Evolutionary conservation across 1,140 invertebrate species (phyloP).

Genomic region (Pachyrhynchus sulphureomaculatus): DNA sequence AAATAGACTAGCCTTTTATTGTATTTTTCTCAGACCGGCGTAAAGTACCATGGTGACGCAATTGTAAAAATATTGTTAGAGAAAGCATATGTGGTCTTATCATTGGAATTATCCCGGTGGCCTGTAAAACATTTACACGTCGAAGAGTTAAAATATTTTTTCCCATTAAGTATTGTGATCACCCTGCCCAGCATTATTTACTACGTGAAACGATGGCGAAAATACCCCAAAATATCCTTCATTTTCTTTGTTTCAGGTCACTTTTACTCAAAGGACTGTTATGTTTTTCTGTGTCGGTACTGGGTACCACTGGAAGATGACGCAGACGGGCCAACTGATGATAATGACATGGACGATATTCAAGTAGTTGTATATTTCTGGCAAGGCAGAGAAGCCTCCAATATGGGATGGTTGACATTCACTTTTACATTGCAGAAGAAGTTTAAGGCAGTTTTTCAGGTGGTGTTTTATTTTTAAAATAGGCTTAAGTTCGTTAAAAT

Average conservation of each 20-base stretch:
- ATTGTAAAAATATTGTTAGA: too few species aligned
- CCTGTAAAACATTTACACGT: too few species aligned
- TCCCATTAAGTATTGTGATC: too few species aligned
- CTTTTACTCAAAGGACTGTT: slow-evolving; percentile 95
- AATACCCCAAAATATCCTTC: too few species aligned
- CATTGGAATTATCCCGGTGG: too few species aligned
- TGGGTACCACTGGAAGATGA: slow-evolving; percentile 74
- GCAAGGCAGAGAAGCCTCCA: slow-evolving; percentile 95
- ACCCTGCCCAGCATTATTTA: too few species aligned
- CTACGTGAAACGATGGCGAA: too few species aligned
- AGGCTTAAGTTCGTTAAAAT: too few species aligned
- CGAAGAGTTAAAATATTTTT: not conserved
- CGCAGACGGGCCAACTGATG: slow-evolving; percentile 54
- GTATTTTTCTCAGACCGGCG: too few species aligned
- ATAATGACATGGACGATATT: slow-evolving; percentile 74
- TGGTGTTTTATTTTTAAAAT: not conserved
- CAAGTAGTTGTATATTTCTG: slow-evolving; percentile 99
- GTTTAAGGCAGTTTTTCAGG: slow-evolving; percentile 89
- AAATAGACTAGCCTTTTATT: too few species aligned
- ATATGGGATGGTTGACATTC: slow-evolving; percentile 99
- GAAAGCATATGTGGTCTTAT: too few species aligned
- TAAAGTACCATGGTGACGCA: too few species aligned
- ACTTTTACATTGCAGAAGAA: slow-evolving; percentile 98
- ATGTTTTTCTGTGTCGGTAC: slow-evolving; percentile 97
- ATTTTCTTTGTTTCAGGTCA: slow-evolving; percentile 54